Evolutionary conservation across 2,797 vertebrate genomes (phyloP).

Genomic region (Cottoperca gobio): DNA sequence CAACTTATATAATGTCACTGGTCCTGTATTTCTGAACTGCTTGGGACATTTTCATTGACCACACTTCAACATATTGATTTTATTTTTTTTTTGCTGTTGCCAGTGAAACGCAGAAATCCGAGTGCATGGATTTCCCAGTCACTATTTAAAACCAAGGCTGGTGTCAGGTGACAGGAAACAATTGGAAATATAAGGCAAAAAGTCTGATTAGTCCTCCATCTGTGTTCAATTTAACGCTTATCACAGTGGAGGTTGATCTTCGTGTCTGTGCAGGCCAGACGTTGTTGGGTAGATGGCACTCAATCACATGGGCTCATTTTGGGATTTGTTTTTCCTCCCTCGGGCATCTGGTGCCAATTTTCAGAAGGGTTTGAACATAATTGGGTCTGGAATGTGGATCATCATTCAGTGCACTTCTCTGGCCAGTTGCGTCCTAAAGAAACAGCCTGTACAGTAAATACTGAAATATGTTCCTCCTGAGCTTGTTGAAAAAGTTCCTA

Average conservation of each 20-base stretch:
- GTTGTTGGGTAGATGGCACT: slow-evolving; percentile 58
- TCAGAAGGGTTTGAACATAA: slow-evolving; percentile 67
- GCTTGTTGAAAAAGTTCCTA: slow-evolving; percentile 14
- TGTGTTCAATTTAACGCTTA: slow-evolving; percentile 81
- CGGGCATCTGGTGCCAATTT: slow-evolving; percentile 85
- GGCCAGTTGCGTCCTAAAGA: slow-evolving; percentile 39
- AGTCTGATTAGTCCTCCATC: slow-evolving; percentile 79
- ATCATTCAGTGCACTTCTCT: slow-evolving; percentile 66
- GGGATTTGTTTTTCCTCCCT: slow-evolving; percentile 76
- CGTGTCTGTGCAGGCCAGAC: slow-evolving; percentile 67
- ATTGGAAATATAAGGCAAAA: slow-evolving; percentile 73
- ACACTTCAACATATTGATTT: neutral
- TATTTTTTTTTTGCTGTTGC: neutral
- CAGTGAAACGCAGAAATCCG: slow-evolving; percentile 10
- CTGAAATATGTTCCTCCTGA: slow-evolving; percentile 22
- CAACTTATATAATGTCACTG: neutral
- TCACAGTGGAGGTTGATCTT: slow-evolving; percentile 69
- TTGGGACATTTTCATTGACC: neutral
- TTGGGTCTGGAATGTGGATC: slow-evolving; percentile 71
- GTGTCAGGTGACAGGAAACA: slow-evolving; percentile 76
- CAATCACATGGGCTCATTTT: slow-evolving; percentile 83
- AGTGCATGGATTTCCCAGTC: slow-evolving; percentile 10
- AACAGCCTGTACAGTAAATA: slow-evolving; percentile 25
- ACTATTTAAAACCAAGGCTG: slow-evolving; percentile 49
- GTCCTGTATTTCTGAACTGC: neutral